Base-by-base conservation (phyloP, 2,888 invertebrate species). In the Phortica magna region DNA sequence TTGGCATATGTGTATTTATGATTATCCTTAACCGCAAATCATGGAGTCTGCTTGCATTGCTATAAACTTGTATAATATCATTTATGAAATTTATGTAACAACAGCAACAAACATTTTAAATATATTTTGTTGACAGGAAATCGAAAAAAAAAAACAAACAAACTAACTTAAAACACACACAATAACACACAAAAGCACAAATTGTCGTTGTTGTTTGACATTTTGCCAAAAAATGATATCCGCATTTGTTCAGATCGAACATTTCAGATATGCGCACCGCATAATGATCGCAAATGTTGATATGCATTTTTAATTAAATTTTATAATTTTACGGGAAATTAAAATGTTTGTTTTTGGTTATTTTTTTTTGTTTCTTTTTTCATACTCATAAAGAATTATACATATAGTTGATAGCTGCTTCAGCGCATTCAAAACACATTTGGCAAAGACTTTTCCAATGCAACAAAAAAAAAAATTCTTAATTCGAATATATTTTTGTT, bases 161-260 rank as follows among this genome's bases (percentile, higher is more conserved):
- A 65, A 59, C 17, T 65, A 72, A n/a, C n/a, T n/a, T n/a, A n/a
- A n/a, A 77, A 76, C 77, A 78, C 83, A 77, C 79, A 84, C 81
- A 83, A 77, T 43, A 42, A 31, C 67, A 72, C 72, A 73, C 4
- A 31, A 17, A 53, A 39, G 53, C 48, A 39, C 9, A 74, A 39
- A 74, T 65, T 83, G 77, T 79, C 75, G 77, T 88, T 82, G 80
- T 80, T 78, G 83, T 88, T 88, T 89, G 89, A 84, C 87, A 84
- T 87, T 87, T 84, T 85, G 87, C 84, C 89, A 87, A 82, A 0
- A 12, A 12, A 48, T 48, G 2, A 12, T 14, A 9, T 9, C 48
- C 9, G 48, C 14, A 10, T 17, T 61, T 61, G 12, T 31, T 7
- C 64, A 17, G 59, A 59, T 19, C n/a, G 59, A n/a, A 9, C 59